Evolutionary conservation across 1,140 invertebrate genomes (phyloP).

Genomic region (Macrostomum lignano): DNA sequence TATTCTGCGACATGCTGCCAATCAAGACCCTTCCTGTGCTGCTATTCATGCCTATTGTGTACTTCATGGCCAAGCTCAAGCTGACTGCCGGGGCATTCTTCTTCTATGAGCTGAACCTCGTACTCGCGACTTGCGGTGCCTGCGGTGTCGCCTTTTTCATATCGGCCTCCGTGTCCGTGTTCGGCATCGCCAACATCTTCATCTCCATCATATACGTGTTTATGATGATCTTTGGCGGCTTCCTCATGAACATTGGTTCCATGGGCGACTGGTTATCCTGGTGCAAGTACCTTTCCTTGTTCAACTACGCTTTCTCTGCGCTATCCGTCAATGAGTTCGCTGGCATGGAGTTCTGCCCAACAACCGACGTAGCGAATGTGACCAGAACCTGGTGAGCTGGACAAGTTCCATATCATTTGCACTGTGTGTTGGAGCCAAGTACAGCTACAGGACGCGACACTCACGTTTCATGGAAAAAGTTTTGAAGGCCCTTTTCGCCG

Average conservation of each 20-base stretch:
- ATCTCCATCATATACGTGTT: constrained; percentile 4
- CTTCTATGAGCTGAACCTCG: constrained; percentile 2
- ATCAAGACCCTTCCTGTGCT: constrained; percentile 6
- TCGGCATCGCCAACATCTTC: constrained; percentile 7
- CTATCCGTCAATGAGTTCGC: constrained; percentile 3
- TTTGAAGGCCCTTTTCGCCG: too few relatives aligned
- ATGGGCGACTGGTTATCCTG: constrained; percentile 7
- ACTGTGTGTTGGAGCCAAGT: too few relatives aligned
- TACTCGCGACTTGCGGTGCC: constrained; percentile 1
- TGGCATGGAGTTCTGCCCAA: background rate
- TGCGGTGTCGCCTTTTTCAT: constrained; percentile 6
- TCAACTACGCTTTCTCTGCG: constrained; percentile 2
- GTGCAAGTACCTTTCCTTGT: constrained; percentile 9
- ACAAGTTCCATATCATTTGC: too few relatives aligned
- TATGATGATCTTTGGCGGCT: constrained; percentile 8
- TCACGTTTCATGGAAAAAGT: too few relatives aligned
- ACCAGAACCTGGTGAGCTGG: too few relatives aligned
- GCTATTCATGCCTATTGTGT: constrained; percentile 6
- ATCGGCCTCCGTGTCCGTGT: constrained; percentile 5
- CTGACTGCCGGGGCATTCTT: constrained; percentile 3
- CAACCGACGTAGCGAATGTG: too few relatives aligned
- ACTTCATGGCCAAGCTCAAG: constrained; percentile 7
- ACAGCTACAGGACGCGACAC: too few relatives aligned
- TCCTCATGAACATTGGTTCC: constrained; percentile 8
- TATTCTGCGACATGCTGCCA: constrained; percentile 8